A percentile compares a stretch with the other conserved stretches of the same genome.
These are phyloP conservation scores for Pandemis heparana DNA, from an alignment of 2,888 invertebrate species.

Conservation along the genomic window DNA sequence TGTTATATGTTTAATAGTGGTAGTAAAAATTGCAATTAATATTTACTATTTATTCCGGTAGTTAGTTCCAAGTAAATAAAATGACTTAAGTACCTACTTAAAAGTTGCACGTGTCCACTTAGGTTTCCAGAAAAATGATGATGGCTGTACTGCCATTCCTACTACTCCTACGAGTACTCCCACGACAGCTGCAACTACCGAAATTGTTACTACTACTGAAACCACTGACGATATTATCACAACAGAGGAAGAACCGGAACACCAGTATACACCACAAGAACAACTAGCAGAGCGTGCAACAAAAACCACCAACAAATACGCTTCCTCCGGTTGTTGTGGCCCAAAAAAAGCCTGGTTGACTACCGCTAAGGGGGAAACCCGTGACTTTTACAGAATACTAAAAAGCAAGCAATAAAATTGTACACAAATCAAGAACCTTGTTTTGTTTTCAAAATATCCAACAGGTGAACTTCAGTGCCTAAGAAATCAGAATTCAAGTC, in stretches of 20 bases:
- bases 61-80: no score
- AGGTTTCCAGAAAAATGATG: background rate
- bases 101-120: background rate
- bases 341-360: background rate
- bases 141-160: background rate
- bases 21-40: no score
- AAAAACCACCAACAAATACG: background rate
- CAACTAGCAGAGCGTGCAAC: background rate
- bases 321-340: slow-evolving; percentile 2
- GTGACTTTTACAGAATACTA: slow-evolving; percentile 19
- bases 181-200: background rate
- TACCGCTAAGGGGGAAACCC: slow-evolving; percentile 1
- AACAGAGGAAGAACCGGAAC: background rate
- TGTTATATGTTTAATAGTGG: no score
- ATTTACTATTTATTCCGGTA: no score
- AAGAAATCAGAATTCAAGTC: no score
- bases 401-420: background rate
- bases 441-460: background rate
- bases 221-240: background rate
- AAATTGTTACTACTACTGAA: background rate
- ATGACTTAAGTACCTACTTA: background rate
- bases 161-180: background rate
- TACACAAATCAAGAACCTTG: background rate
- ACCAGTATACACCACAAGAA: background rate
- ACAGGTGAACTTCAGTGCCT: background rate